Percentiles rank a stretch among this genome's conserved stretches.
These are phyloP conservation scores for Anisognathus igniventris DNA, from an alignment of 2,797 vertebrate genomes.

Conservation along the genomic window DNA sequence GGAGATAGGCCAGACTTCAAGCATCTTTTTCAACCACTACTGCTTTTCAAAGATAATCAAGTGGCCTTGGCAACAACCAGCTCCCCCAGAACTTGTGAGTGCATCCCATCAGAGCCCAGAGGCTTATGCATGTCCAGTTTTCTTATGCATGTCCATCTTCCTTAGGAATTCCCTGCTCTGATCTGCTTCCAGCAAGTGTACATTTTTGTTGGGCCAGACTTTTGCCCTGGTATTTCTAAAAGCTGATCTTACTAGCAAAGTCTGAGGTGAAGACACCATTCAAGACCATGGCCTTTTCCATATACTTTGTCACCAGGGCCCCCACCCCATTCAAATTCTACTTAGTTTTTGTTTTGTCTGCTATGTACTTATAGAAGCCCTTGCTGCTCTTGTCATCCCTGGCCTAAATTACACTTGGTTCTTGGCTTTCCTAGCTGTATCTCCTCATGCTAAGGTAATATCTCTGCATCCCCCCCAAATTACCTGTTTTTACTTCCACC, in stretches of 20 bases:
- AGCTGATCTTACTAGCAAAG: background rate
- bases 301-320: background rate
- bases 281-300: background rate
- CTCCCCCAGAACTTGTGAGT: background rate
- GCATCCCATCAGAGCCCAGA: background rate
- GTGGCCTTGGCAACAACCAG: background rate
- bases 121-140: background rate
- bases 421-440: background rate
- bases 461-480: background rate
- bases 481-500: background rate
- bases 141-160: background rate
- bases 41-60: background rate
- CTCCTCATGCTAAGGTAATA: background rate
- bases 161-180: background rate
- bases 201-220: background rate
- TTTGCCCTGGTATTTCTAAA: background rate
- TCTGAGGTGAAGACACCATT: background rate
- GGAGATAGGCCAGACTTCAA: fast-evolving
- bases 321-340: background rate
- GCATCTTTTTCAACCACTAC: background rate
- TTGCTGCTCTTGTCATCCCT: background rate
- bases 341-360: background rate
- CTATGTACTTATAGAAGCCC: background rate
- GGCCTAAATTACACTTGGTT: background rate
- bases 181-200: background rate